Evolutionary conservation across 1,140 invertebrate species (phyloP).

Genomic region (Probaryconus sp.): DNA sequence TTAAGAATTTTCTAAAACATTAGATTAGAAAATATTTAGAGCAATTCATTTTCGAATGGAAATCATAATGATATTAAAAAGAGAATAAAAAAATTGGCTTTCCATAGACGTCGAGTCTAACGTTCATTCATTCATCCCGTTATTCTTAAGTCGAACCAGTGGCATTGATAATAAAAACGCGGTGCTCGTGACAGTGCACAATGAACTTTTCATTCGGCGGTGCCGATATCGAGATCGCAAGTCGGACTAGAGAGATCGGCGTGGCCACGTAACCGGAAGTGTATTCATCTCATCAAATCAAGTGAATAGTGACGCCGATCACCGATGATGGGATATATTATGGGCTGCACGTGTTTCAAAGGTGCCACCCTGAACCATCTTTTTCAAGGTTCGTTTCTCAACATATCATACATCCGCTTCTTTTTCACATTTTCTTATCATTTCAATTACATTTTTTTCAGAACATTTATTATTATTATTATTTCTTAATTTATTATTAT

Average conservation of each 20-base stretch:
- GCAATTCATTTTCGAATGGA: no score
- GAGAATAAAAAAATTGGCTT: slow-evolving; percentile 13
- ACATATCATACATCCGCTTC: slow-evolving; percentile 3
- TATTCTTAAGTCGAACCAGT: slow-evolving; percentile 49
- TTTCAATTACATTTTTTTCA: slow-evolving; percentile 6
- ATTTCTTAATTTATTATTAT: no score
- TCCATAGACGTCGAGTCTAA: slow-evolving; percentile 28
- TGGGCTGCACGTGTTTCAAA: slow-evolving; percentile 93
- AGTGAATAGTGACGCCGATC: slow-evolving; percentile 56
- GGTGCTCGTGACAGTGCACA: slow-evolving; percentile 63
- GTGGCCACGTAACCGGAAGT: slow-evolving; percentile 46
- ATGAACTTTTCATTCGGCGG: slow-evolving; percentile 63
- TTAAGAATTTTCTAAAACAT: no score
- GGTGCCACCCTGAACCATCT: slow-evolving; percentile 80
- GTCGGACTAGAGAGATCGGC: slow-evolving; percentile 36
- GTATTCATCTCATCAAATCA: slow-evolving; percentile 46
- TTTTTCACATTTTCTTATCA: not conserved
- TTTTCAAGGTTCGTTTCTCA: slow-evolving; percentile 74
- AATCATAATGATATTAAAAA: no score
- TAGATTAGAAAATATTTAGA: no score
- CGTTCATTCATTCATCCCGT: slow-evolving; percentile 57
- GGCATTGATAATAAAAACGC: slow-evolving; percentile 45
- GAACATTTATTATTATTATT: no score
- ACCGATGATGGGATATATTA: slow-evolving; percentile 91
- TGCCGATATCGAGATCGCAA: slow-evolving; percentile 56